Evolutionary conservation across 2,888 invertebrate species (phyloP).

Genomic region (Chouioia cunea): DNA sequence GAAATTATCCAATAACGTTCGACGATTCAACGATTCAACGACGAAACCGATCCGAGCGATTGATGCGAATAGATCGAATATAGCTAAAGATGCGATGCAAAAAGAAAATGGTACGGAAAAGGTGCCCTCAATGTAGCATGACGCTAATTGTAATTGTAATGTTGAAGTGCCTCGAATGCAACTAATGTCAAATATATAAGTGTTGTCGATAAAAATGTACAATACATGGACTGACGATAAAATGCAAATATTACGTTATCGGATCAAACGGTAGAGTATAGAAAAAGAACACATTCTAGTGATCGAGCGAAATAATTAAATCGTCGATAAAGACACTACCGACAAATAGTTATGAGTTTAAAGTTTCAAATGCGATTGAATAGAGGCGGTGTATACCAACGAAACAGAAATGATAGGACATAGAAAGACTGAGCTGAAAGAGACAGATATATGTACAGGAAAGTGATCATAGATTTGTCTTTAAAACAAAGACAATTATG

Average conservation of each 20-base stretch:
- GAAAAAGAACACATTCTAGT: background rate
- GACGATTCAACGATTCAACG: background rate
- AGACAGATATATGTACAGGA: conserved; percentile 11
- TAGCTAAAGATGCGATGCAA: conserved; percentile 7
- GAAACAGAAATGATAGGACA: no score
- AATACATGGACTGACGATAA: no score
- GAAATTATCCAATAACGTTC: conserved; percentile 20
- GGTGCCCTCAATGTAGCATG: conserved; percentile 31
- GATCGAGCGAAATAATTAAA: no score
- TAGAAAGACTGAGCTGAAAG: background rate
- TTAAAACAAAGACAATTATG: conserved; percentile 2
- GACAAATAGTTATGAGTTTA: no score
- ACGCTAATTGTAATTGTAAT: conserved; percentile 9
- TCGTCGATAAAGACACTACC: no score
- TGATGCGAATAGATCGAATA: conserved; percentile 11
- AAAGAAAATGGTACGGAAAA: conserved; percentile 18
- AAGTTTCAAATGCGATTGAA: no score
- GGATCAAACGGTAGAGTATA: background rate
- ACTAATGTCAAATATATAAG: conserved; percentile 1
- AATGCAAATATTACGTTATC: no score
- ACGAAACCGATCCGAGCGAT: conserved; percentile 21
- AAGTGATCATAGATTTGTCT: conserved; percentile 17
- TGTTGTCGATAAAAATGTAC: background rate
- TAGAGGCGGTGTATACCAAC: no score
- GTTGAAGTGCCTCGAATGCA: background rate